Conservation (phyloP, 1,140 invertebrate species). For the Ooceraea biroi region DNA sequence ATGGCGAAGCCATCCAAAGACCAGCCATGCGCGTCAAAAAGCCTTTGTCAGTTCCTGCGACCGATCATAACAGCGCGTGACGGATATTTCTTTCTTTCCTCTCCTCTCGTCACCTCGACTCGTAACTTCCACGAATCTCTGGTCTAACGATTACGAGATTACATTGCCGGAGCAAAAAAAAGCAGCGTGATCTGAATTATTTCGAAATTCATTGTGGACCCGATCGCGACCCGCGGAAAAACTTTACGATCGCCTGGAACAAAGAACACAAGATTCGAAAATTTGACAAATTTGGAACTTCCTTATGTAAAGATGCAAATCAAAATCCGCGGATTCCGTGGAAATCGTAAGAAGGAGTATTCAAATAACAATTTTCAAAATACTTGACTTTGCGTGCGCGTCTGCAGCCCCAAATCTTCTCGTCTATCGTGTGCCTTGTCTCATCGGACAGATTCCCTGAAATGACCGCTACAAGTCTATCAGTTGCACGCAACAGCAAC, state of each 20-base stretch:
- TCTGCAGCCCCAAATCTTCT: not conserved
- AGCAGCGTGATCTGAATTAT: not conserved
- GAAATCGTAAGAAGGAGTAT: too few species aligned
- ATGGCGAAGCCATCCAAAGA: slow-evolving; percentile 24
- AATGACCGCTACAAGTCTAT: not conserved
- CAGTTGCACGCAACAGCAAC: too few species aligned
- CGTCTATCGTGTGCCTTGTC: not conserved
- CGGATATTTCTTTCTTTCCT: slow-evolving; percentile 32
- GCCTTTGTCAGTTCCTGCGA: slow-evolving; percentile 63
- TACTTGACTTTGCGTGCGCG: too few species aligned
- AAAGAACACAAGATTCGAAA: not conserved
- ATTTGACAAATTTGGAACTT: not conserved
- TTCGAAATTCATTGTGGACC: slow-evolving; percentile 56
- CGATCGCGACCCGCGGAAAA: not conserved
- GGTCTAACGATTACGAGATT: slow-evolving; percentile 32
- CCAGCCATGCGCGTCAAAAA: slow-evolving; percentile 69
- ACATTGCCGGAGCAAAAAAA: not conserved
- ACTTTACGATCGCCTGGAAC: not conserved
- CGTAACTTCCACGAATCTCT: slow-evolving; percentile 65
- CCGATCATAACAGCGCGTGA: slow-evolving; percentile 15
- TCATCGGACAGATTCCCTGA: not conserved
- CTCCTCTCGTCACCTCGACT: not conserved
- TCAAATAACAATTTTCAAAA: too few species aligned
- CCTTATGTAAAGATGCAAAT: not conserved
- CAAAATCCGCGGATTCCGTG: not conserved